Evolutionary conservation across 2,888 invertebrate species (phyloP), one percentile per base, ranked within the genome.

Genomic region (Steromphala cineraria): DNA sequence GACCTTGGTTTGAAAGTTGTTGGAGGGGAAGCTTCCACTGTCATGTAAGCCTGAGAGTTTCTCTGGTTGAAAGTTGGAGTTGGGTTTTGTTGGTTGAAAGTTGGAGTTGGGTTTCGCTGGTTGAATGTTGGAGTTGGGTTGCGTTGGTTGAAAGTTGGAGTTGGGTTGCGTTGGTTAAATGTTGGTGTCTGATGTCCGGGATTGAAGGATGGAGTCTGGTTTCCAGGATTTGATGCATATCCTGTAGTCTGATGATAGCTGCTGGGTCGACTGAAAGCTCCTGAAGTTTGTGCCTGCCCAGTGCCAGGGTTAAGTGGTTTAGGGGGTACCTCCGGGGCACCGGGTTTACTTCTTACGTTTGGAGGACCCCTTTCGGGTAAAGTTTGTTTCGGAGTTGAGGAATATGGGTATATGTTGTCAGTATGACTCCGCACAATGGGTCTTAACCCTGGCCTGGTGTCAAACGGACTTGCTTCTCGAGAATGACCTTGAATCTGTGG

Each of bases 321-420:
- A 31, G 76, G 84, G 85, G 88, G 86, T 83, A 83, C 85, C 86
- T 82, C 83, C 78, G 81, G 82, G 81, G 83, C 81, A 80, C 83
- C 84, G 67, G 82, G 78, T 67, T 46, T 67, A 55, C 74, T 84
- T 83, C 53, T 87, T 84, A 78, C 81, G 81, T 84, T 85, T 86
- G 83, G 82, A 85, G 85, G 86, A 83, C 88, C 88, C 87, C 88
- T 85, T 86, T 84, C 87, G 79, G 80, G 80, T 85, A 88, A 89
- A 88, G 88, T 86, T 86, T 85, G 79, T 82, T 82, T 79, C 67
- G 79, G 75, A 71, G 74, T 71, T 46, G 77, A 53, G 13, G 67
- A 71, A 21, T 52, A 55, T 13, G 76, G 52, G 77, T 75, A 78
- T 2, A 81, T 53, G 36, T 75, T 75, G 75, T 87, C 87, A 19